Base-by-base conservation (phyloP, 1,140 invertebrate species). In the Propsilocerus akamusi region DNA sequence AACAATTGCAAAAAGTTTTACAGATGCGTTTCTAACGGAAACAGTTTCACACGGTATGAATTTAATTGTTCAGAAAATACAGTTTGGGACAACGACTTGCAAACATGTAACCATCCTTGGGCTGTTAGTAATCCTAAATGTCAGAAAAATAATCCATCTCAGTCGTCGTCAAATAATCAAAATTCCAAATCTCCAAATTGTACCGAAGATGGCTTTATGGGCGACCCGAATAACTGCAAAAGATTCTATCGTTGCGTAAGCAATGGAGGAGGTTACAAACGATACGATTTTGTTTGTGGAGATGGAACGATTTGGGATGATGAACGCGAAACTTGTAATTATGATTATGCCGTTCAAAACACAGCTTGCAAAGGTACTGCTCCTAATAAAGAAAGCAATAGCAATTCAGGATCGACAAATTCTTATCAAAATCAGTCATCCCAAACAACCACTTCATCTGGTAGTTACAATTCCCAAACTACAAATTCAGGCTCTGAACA, bases 1-100 rank as follows among this genome's bases (percentile, higher is more conserved):
- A 63, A 70, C 52, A 73, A 87, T 58, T 89, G 85, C 58, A 74
- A 68, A 53, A 82, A 81, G 61, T 87, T 86, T 60, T 84, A 84
- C 58, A 73, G 83, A 63, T 87, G 84, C 64, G 78, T 85, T 17
- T 68, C 70, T 50, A 71, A 76, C 52, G 73, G 73, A 11, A 72
- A 69, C 49, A 68, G 68, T 3, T 81, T 71, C 53, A 72, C 66
- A 49, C 74, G 70, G 60, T 77, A 78, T 55, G 74, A 81, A 55
- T 86, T 80, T 64, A 69, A 68, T 10, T 86, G 82, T 59, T 77
- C 74, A 17, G 67, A 70, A 37, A 75, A 77, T 52, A 86, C 82
- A 7, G 73, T 82, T 51, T 86, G 80, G 79, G 81, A 86, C 65
- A 70, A 75, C 48, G 61, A 72, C 5, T 59, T 71, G 47, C 64